Evolutionary conservation across 2,797 vertebrate genomes (phyloP).

Genomic region (Micrastur ruficollis): DNA sequence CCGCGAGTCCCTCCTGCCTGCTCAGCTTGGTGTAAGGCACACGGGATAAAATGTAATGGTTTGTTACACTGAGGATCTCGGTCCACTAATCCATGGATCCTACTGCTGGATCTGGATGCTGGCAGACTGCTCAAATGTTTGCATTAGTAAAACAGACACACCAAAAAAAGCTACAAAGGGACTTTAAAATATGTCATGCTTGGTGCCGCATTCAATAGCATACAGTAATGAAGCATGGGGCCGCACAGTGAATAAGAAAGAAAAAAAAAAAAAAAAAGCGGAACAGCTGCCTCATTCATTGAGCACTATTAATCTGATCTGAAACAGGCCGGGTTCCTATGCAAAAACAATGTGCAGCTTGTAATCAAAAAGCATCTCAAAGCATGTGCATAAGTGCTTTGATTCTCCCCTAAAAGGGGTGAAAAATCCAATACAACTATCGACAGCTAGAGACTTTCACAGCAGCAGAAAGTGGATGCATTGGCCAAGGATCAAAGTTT

Average conservation of each 20-base stretch:
- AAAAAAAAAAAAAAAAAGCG: neutral
- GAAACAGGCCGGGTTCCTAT: neutral
- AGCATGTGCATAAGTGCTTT: neutral
- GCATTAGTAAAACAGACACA: neutral
- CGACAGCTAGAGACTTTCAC: neutral
- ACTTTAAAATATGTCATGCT: neutral
- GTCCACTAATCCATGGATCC: fast-evolving
- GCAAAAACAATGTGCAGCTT: neutral
- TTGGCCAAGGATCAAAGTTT: neutral
- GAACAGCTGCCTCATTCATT: slow-evolving; percentile 27
- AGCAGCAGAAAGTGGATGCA: neutral
- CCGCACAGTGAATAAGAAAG: neutral
- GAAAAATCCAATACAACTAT: neutral
- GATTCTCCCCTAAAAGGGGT: neutral
- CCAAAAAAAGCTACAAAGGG: neutral
- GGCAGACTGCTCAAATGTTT: neutral
- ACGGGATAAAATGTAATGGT: fast-evolving
- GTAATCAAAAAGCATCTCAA: neutral
- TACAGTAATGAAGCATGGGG: neutral
- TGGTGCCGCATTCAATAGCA: neutral
- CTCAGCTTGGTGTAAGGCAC: neutral
- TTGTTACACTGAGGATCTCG: neutral
- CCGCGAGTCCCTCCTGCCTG: neutral
- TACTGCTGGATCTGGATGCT: neutral
- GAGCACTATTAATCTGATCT: neutral